Evolutionary conservation across 2,113 vertebrate genomes (phyloP).

Genomic region (Pollachius pollachius): DNA sequence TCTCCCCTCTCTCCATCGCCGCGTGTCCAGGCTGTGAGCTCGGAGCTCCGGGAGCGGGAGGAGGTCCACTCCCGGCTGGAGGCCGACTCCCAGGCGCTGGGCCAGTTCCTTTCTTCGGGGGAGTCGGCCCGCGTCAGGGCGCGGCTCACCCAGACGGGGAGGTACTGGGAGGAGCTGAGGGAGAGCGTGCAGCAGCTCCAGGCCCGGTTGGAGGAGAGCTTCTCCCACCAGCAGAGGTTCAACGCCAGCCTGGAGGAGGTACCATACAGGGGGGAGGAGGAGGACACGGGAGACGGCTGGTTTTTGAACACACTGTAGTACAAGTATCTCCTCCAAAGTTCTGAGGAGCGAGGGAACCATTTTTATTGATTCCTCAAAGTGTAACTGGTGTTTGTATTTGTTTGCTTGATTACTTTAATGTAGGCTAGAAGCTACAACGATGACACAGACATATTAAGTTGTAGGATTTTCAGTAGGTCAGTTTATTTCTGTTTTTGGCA

Average conservation of each 20-base stretch:
- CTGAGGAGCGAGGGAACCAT: too few species aligned
- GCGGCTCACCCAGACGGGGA: slow-evolving; percentile 85
- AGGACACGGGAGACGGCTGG: too few species aligned
- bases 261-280: slow-evolving; percentile 4
- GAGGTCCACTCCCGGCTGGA: slow-evolving; percentile 78
- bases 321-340: too few species aligned
- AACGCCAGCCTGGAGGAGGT: slow-evolving; percentile 82
- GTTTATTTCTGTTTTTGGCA: too few species aligned
- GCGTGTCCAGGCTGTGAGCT: slow-evolving; percentile 66
- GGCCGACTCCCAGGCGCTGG: slow-evolving; percentile 78
- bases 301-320: too few species aligned
- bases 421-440: too few species aligned
- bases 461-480: too few species aligned
- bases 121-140: slow-evolving; percentile 89
- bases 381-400: too few species aligned
- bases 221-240: slow-evolving; percentile 83
- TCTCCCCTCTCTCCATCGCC: background rate
- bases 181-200: slow-evolving; percentile 81
- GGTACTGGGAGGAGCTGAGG: slow-evolving; percentile 90
- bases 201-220: slow-evolving; percentile 77
- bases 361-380: too few species aligned
- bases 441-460: too few species aligned
- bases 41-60: slow-evolving; percentile 75
- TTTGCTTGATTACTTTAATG: too few species aligned
- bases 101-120: slow-evolving; percentile 85